Base-by-base conservation (phyloP, 2,888 invertebrate genomes). In the Lasioglossum malachurum region DNA sequence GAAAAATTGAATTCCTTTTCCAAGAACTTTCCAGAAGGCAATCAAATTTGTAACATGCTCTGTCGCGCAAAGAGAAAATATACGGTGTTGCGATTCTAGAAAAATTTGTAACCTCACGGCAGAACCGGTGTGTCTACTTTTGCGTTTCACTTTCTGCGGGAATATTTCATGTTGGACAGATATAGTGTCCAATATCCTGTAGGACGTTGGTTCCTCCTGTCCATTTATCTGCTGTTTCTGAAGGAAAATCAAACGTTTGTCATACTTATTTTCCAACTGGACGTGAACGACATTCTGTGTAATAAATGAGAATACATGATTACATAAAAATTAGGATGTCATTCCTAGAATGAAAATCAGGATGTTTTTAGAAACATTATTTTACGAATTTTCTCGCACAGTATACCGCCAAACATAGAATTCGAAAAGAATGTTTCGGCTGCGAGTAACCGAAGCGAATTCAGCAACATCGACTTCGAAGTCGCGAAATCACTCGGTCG, bases 81-180 rank as follows among this genome's bases (percentile, higher is more conserved):
- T 67, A 23, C 38, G 38, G 38, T 10, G 67, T 35, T 35, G 35
- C 69, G 10, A 69, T 38, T 38, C 23, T 1, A 69, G 38, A 38
- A 38, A 69, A 69, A 69, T 35, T 23, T 69, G 35, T 69, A 69
- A 38, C 10, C 38, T 23, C 38, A 8, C 1, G 10, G 23, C 35
- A 38, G 38, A 38, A 38, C 12, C 38, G 69, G 35, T n/a, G 35
- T n/a, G 23, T 38, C 38, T 69, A 69, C 38, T 23, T 69, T 23
- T 38, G 69, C 69, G 38, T 69, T 38, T 38, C 23, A 38, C 69
- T 38, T 35, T 38, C 69, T 38, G 35, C 38, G 4, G 19, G 19
- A 23, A 38, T 69, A 69, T 69, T n/a, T 69, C 69, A 69, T 35
- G 69, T 38, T 69, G 38, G 69, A 38, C 69, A 69, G 69, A 69